A percentile compares a stretch with the other conserved stretches of the same genome.
Conservation (phyloP, 2,888 invertebrate genomes). For the Candidula unifasciata region DNA sequence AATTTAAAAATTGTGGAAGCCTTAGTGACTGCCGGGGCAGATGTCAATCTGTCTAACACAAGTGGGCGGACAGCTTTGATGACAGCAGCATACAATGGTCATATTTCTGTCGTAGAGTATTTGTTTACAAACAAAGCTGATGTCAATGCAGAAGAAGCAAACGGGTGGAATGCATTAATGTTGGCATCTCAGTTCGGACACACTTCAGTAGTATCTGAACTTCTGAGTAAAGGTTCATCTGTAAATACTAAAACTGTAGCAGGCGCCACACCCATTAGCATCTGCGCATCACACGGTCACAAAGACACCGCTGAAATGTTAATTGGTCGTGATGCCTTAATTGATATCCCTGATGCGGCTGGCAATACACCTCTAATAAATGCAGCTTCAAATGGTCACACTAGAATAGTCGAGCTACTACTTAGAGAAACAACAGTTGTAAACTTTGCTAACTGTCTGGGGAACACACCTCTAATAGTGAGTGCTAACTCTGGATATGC, state of each 20-base stretch:
- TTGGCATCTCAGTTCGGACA: constrained; percentile 40
- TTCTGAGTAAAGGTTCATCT: not conserved
- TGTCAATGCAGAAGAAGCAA: constrained; percentile 5
- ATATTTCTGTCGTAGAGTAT: not conserved
- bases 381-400: constrained; percentile 32
- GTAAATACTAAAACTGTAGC: not conserved
- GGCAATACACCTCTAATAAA: constrained; percentile 30
- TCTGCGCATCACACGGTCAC: constrained; percentile 32
- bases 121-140: not conserved
- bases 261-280: constrained; percentile 21
- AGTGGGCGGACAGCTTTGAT: constrained; percentile 31
- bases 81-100: constrained; percentile 24
- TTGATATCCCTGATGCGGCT: constrained; percentile 26
- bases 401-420: constrained; percentile 14
- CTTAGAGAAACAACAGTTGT: not conserved
- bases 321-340: not conserved
- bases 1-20: constrained; percentile 17
- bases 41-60: constrained; percentile 1
- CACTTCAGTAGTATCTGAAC: constrained; percentile 1
- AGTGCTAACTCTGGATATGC: constrained; percentile 11
- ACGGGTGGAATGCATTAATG: constrained; percentile 48
- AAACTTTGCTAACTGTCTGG: constrained; percentile 11
- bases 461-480: not conserved
- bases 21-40: constrained; percentile 2
- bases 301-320: not conserved